Evolutionary conservation across 2,797 vertebrate genomes (phyloP), one percentile per base, ranked within the genome.

Genomic region (Silurus aristotelis): DNA sequence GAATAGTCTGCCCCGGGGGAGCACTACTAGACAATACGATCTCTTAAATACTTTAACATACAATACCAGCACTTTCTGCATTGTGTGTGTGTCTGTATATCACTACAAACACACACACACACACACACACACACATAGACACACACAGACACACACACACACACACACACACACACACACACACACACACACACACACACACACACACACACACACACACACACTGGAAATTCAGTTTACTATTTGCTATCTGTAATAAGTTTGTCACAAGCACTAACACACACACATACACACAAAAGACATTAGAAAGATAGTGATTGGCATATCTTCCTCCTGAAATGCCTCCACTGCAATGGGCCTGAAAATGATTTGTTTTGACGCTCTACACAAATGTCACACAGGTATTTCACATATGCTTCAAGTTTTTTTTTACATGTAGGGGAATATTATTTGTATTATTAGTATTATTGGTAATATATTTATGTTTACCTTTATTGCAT

Each of bases 1-100:
- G 56, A 88, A 87, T 83, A 86, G 81, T 61, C 71, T 27, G 14
- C 46, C 84, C 61, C 76, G 22, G 72, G 78, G 79, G 85, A 75
- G 43, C 48, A 58, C 64, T 84, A 60, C 48, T 64, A 68, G 46
- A 72, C 66, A 83, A 83, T 83, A 78, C 64, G 66, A 79, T 79
- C 56, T 61, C 78, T 22, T 72, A 86, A 86, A 78, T 71, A 88
- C 72, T 66, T 63, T 78, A 64, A 79, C 80, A 83, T 31, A 83
- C 83, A 85, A 60, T 85, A 80, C 63, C n/a, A 63, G 60, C 38
- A 38, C 66, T 48, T 80, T 48, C 60, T 64, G 60, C 31, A 64
- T 80, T 63, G 19, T 63, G 31, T 46, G 17, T 78, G 31, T 9
- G 25, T 61, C 1, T n/a, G 27, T 7, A 52, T 38, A 58, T 31